A percentile compares a stretch with the other conserved stretches of the same genome.
Evolutionary conservation across 2,797 vertebrate genomes (phyloP).

Genomic region (Platyrinchus mystaceus): DNA sequence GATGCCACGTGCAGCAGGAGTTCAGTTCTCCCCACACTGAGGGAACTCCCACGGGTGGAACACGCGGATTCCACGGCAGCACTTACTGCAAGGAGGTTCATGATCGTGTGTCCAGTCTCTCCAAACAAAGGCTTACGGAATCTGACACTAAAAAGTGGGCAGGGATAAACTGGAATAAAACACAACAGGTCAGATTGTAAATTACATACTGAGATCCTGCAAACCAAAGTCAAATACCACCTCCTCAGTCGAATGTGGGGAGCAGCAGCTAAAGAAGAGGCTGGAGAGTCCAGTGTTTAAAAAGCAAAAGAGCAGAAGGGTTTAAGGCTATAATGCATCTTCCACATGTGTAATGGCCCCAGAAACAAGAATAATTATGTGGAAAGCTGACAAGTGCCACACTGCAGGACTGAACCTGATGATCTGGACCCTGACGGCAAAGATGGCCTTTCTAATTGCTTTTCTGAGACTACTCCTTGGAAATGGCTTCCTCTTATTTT

Average conservation of each 20-base stretch:
- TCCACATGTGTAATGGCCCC: rapidly evolving
- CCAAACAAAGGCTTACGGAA: conserved; percentile 97
- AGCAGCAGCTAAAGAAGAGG: background rate
- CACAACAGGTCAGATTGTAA: background rate
- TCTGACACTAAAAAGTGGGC: conserved; percentile 96
- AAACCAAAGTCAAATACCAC: background rate
- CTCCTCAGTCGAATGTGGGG: rapidly evolving
- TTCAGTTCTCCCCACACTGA: background rate
- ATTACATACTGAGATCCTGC: background rate
- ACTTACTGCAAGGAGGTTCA: conserved; percentile 98
- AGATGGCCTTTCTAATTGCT: background rate
- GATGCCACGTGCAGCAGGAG: background rate
- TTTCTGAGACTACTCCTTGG: background rate
- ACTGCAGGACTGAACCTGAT: background rate
- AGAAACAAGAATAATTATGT: background rate
- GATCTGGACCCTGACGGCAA: background rate
- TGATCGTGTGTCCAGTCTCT: conserved; percentile 98
- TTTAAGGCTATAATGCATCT: background rate
- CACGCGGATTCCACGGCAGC: background rate
- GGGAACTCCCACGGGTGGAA: background rate
- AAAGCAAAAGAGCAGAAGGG: background rate
- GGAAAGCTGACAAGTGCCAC: background rate
- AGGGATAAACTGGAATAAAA: conserved; percentile 90
- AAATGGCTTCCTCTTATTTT: background rate
- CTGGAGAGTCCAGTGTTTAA: background rate